Conservation (phyloP, 2,113 vertebrate genomes). For the Bujurquina vittata region DNA sequence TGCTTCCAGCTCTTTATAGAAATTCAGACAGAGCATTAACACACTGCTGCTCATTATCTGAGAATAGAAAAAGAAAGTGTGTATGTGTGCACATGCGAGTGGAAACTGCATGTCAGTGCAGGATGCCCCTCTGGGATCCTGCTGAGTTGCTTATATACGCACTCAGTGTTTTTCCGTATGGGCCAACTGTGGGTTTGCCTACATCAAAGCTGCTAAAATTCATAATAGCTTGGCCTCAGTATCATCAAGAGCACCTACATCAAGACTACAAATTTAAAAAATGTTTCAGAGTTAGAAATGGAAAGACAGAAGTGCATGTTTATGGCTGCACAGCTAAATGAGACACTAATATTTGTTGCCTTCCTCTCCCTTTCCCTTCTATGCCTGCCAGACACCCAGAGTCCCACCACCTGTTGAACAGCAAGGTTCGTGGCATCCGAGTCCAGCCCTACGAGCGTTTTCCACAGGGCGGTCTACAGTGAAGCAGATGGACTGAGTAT, state of each 20-base stretch:
- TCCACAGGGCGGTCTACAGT: slow-evolving; percentile 15
- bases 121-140: slow-evolving; percentile 21
- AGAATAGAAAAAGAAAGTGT: neutral
- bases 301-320: neutral
- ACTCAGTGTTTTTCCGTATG: slow-evolving; percentile 20
- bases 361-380: neutral
- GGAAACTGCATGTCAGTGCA: slow-evolving; percentile 15
- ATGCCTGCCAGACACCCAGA: slow-evolving; percentile 35
- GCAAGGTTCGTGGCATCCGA: slow-evolving; percentile 20
- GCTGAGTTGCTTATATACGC: slow-evolving; percentile 17
- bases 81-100: neutral
- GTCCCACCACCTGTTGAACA: slow-evolving; percentile 63
- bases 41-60: neutral
- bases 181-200: neutral
- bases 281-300: neutral
- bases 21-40: neutral
- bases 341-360: neutral
- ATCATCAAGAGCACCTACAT: neutral
- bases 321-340: neutral
- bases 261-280: neutral
- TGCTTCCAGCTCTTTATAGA: neutral
- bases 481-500: slow-evolving; percentile 64
- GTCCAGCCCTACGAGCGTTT: slow-evolving; percentile 3
- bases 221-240: neutral
- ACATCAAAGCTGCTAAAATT: neutral